phyloP scores from a whole-genome alignment of 1,140 invertebrate genomes.

The Papilio helenus region DNA sequence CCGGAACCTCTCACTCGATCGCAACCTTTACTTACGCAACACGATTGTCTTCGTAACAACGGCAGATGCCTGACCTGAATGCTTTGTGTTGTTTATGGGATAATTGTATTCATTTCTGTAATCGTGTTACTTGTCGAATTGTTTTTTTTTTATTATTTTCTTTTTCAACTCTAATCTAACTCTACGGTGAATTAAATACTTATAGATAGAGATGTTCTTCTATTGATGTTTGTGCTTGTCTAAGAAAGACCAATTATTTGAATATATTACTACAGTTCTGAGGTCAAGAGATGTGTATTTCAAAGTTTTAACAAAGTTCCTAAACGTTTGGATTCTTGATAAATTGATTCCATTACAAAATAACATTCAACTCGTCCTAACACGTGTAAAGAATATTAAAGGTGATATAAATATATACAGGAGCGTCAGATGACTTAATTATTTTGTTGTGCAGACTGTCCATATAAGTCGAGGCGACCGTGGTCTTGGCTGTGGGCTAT shows the following conservation, averaged over 20 bases:
- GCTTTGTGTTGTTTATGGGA: constrained; percentile 10
- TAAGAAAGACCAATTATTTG: too few species aligned
- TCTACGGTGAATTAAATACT: too few species aligned
- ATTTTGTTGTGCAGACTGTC: neutral
- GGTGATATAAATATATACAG: neutral
- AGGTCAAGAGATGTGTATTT: too few species aligned
- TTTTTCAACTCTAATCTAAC: neutral
- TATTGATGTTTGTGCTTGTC: too few species aligned
- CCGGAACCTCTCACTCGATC: constrained; percentile 32
- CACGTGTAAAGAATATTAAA: constrained; percentile 12
- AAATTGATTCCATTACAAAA: neutral
- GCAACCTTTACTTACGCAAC: constrained; percentile 29
- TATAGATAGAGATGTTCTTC: too few species aligned
- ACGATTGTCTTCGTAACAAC: constrained; percentile 29
- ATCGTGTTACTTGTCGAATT: constrained; percentile 12
- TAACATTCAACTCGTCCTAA: neutral
- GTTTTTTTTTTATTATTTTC: neutral
- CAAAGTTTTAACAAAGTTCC: neutral
- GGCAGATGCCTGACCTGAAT: constrained; percentile 26
- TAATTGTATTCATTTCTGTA: constrained; percentile 24
- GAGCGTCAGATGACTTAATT: neutral
- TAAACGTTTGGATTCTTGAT: too few species aligned
- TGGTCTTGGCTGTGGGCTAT: neutral
- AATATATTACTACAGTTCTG: too few species aligned
- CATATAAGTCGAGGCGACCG: neutral